A percentile compares a stretch with the other conserved stretches of the same genome.
These are phyloP conservation scores for Dasysyrphus albostriatus DNA, from an alignment of 2,888 invertebrate species.

Conservation along the genomic window DNA sequence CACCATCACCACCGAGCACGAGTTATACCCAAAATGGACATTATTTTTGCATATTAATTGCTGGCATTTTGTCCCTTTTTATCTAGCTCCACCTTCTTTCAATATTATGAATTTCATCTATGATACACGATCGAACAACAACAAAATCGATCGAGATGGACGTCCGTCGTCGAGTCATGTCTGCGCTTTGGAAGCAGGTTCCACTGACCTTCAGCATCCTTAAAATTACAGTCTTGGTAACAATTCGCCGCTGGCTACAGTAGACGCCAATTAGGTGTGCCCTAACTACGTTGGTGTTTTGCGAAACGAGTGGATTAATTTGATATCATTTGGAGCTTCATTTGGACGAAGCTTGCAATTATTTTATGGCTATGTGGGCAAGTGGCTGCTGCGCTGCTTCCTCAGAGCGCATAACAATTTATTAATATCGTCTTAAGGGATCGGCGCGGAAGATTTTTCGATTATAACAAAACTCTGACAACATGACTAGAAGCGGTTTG, in stretches of 20 bases:
- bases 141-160: slow-evolving; percentile 42
- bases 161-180: not conserved
- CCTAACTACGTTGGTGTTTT: slow-evolving; percentile 55
- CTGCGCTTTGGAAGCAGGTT: slow-evolving; percentile 44
- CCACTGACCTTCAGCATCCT: slow-evolving; percentile 68
- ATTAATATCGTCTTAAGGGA: slow-evolving; percentile 56
- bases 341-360: slow-evolving; percentile 70
- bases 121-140: slow-evolving; percentile 14
- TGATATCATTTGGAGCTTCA: slow-evolving; percentile 74
- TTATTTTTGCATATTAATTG: slow-evolving; percentile 72
- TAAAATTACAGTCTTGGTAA: slow-evolving; percentile 66
- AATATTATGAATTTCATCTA: not conserved
- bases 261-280: slow-evolving; percentile 66
- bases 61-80: slow-evolving; percentile 60
- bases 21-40: slow-evolving; percentile 62
- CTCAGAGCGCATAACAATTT: slow-evolving; percentile 39
- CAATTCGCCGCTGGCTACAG: slow-evolving; percentile 46
- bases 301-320: slow-evolving; percentile 70
- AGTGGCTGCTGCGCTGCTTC: slow-evolving; percentile 19
- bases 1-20: slow-evolving; percentile 27
- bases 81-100: slow-evolving; percentile 14
- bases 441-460: slow-evolving; percentile 51
- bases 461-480: slow-evolving; percentile 67
- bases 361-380: slow-evolving; percentile 21
- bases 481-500: slow-evolving; percentile 69